Percentiles rank a stretch among this genome's conserved stretches.
These are phyloP conservation scores for Uria lomvia DNA, from an alignment of 2,113 vertebrate genomes.

Conservation along the genomic window DNA sequence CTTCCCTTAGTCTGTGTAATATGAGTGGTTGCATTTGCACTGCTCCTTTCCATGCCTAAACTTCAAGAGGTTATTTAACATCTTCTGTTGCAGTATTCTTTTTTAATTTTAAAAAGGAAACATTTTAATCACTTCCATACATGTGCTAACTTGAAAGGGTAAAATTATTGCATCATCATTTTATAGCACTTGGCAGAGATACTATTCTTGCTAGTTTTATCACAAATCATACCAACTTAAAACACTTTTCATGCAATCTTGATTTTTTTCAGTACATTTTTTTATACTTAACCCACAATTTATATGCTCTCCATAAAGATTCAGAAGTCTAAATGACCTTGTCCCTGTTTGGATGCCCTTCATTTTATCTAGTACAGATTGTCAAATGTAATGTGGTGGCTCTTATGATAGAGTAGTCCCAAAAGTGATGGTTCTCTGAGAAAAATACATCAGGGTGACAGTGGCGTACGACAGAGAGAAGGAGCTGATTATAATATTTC, in stretches of 20 bases:
- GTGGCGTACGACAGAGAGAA: background rate
- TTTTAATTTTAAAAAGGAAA: conserved; percentile 15
- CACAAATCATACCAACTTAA: conserved; percentile 30
- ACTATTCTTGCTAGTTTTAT: conserved; percentile 49
- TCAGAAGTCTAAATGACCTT: conserved; percentile 42
- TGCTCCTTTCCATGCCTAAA: conserved; percentile 4
- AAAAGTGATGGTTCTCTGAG: conserved; percentile 39
- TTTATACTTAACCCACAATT: conserved; percentile 15
- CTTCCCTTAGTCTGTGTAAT: background rate
- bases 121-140: conserved; percentile 48
- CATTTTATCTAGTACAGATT: conserved; percentile 42
- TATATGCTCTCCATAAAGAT: conserved; percentile 20
- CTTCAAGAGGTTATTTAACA: background rate
- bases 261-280: background rate
- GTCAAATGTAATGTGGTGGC: conserved; percentile 36
- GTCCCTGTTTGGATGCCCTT: conserved; percentile 50
- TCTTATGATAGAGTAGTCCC: conserved; percentile 34
- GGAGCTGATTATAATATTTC: conserved; percentile 30
- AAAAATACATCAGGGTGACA: conserved; percentile 30
- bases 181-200: conserved; percentile 56
- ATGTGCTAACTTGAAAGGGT: conserved; percentile 54
- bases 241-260: conserved; percentile 27
- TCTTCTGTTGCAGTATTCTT: background rate
- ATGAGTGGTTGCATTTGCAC: background rate
- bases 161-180: conserved; percentile 61